Evolutionary conservation across 2,113 vertebrate genomes (phyloP), one percentile per base, ranked within the genome.

Genomic region (Emydocephalus ijimae): DNA sequence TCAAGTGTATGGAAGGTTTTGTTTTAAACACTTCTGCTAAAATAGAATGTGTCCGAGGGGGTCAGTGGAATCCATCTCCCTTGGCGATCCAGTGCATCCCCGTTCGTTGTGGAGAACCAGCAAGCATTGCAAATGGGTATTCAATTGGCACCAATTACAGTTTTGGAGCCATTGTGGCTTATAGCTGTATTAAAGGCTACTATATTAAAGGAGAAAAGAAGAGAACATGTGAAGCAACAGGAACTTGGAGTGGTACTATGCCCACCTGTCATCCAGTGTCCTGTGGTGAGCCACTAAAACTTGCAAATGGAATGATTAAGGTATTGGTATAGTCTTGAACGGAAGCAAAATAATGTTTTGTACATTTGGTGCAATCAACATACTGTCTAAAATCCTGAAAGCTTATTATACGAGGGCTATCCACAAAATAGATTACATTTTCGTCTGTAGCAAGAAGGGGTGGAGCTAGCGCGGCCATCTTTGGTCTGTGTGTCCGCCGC

Each of bases 1-100:
- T 99, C 96, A 99, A 99, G 95, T 99, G 99, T 94, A 98, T 98
- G 96, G 99, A 99, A 95, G 99, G 99, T 26, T 99, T 99, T 89
- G 97, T 98, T 95, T 97, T 99, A 81, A 99, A 99, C 96, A 98
- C 98, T 11, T 98, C 98, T 0, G 98, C 98, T 52, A 98, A 98
- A 45, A 97, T 99, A 0, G 98, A 98, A 14, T 99, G 99, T 95
- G 89, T 98, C 89, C 97, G 98, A 94, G 99, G 99, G 11, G 99
- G 99, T 8, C 96, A 98, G 89, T 99, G 99, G 99, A 97, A 90
- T n/a, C 99, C 99, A 24, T 98, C 98, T 12, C 98, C 99, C 0
- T 94, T 97, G 85, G 98, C 98, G 21, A 97, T 99, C 52, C 97
- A 98, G 93, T 99, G 99, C 89, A 97, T 99, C 92, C 99, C 99